Base-by-base conservation (phyloP, 2,888 invertebrate genomes). In the Phania funesta region DNA sequence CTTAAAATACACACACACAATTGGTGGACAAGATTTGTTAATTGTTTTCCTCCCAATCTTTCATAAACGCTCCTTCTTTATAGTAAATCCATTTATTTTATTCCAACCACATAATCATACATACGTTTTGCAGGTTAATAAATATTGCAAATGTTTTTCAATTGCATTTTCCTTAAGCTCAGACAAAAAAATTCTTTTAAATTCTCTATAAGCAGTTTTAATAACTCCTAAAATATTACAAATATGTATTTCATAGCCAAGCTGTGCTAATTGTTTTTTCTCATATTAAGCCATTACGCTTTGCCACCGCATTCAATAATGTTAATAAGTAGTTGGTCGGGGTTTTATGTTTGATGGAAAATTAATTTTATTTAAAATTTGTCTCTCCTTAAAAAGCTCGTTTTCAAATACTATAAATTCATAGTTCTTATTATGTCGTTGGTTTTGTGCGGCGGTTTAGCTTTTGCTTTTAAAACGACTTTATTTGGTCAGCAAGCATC, bases 211-310 rank as follows among this genome's bases (percentile, higher is more conserved):
- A 73, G 29, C 26, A 60, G 73, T 71, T 81, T 81, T 73, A 76
- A 67, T 73, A 68, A 64, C 77, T 68, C 74, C 35, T 68, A 46
- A 74, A 65, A 82, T 73, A 73, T 74, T 68, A 20, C 70, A 82
- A 78, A 74, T 65, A 78, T 82, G 68, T 78, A 58, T 76, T 56
- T 62, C 73, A 64, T 68, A 78, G 58, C 64, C 78, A 82, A 78
- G 50, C 78, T 78, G 68, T 70, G 65, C 77, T 82, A 78, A 82
- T 82, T 78, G 78, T 78, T 74, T 56, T 74, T 74, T 50, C 50
- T 82, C 78, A 82, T 82, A 82, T 82, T 78, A 82, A 82, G 82
- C 74, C 78, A 82, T 82, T 82, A 82, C 74, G 70, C 77, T 81
- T 82, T 58, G 60, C 76, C 54, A 46, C 44, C 52, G 38, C 52